These are phyloP conservation scores for Hemithea aestivaria DNA, from an alignment of 2,888 invertebrate genomes.

Conservation along the genomic window DNA sequence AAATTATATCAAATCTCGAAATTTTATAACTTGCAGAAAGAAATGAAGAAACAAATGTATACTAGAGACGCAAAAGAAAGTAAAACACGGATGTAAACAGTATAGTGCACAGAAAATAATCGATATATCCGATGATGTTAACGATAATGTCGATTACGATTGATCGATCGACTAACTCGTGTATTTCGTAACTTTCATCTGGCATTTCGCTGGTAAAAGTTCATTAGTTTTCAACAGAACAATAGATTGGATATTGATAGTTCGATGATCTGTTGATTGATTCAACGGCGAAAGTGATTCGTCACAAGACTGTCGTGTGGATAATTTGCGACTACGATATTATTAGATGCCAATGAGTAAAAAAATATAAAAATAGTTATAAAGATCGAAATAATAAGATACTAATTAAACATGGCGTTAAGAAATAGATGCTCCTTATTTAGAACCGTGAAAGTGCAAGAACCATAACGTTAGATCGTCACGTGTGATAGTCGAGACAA, in stretches of 20 bases:
- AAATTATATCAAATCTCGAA: too few relatives aligned
- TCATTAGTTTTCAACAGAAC: conserved; percentile 56
- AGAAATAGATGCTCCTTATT: conserved; percentile 19
- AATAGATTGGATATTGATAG: conserved; percentile 47
- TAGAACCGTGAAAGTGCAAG: conserved; percentile 34
- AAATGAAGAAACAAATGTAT: too few relatives aligned
- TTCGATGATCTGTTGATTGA: conserved; percentile 49
- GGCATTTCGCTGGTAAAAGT: conserved; percentile 53
- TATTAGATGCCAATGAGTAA: conserved; percentile 37
- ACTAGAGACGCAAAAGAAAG: conserved; percentile 8
- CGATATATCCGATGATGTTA: conserved; percentile 27
- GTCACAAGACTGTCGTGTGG: conserved; percentile 38
- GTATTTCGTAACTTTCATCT: conserved; percentile 47
- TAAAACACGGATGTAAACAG: conserved; percentile 21
- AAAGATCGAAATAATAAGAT: conserved; percentile 15
- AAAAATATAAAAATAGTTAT: too few relatives aligned
- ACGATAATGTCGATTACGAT: conserved; percentile 46
- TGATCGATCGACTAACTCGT: conserved; percentile 44
- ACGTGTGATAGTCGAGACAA: conserved; percentile 57
- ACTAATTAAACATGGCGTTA: conserved; percentile 3
- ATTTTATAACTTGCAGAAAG: too few relatives aligned
- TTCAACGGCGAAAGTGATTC: conserved; percentile 57
- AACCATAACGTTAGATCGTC: conserved; percentile 34
- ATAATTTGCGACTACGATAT: conserved; percentile 43
- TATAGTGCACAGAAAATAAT: conserved; percentile 32